These are phyloP conservation scores for Grallaria varia DNA, from an alignment of 2,113 vertebrate species.

Conservation along the genomic window DNA sequence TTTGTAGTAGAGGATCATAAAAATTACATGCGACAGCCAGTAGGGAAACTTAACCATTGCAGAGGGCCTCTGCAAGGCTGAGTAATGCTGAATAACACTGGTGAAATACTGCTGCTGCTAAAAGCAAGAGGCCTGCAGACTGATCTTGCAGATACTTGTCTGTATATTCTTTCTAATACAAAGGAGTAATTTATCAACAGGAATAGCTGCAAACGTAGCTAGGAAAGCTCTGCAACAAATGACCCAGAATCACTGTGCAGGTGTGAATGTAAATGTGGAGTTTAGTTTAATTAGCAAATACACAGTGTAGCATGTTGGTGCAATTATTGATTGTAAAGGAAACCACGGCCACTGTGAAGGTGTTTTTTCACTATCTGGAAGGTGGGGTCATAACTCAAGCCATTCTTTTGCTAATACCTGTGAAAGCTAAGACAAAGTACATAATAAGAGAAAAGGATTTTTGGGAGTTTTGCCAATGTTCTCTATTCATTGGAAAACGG, in stretches of 20 bases:
- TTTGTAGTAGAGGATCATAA: not conserved
- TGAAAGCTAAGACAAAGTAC: not conserved
- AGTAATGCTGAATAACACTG: not conserved
- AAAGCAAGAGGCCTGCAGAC: not conserved
- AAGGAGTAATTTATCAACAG: not conserved
- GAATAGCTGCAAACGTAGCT: not conserved
- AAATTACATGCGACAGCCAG: not conserved
- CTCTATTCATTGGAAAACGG: not conserved
- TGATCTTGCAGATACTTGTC: not conserved
- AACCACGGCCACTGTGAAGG: not conserved
- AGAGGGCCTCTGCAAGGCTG: not conserved
- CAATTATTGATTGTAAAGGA: not conserved
- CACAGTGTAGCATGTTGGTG: not conserved
- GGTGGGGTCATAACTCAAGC: not conserved
- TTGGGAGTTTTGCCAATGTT: not conserved
- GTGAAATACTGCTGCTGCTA: not conserved
- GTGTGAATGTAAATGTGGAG: not conserved
- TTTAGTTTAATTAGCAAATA: not conserved
- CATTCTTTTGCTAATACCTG: not conserved
- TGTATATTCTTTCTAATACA: not conserved
- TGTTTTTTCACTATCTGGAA: not conserved
- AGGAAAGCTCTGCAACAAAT: not conserved
- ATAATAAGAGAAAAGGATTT: not conserved
- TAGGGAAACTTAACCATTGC: not conserved
- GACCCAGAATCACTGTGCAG: accelerated